Evolutionary conservation across 2,113 vertebrate species (phyloP).

Genomic region (Amblyornis subalaris): DNA sequence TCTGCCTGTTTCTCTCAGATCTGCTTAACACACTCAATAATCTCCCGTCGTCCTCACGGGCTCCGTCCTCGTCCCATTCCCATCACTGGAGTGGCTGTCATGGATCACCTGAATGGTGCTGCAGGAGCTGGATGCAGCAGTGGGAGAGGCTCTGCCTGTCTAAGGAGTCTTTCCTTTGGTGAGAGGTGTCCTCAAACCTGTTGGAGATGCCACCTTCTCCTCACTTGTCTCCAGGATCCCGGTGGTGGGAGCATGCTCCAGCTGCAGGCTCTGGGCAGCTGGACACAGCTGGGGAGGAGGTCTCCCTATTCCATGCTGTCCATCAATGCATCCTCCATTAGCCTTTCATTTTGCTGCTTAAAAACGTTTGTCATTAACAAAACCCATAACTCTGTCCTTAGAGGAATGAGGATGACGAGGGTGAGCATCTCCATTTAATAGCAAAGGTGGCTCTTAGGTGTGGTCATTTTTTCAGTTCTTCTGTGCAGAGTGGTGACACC

Average conservation of each 20-base stretch:
- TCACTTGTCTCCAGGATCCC: fast-evolving
- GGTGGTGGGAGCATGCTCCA: background rate
- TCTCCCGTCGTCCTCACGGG: fast-evolving
- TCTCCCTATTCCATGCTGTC: fast-evolving
- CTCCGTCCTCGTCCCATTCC: fast-evolving
- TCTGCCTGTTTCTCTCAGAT: background rate
- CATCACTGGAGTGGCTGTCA: fast-evolving
- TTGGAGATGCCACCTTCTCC: background rate
- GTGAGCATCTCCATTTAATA: background rate
- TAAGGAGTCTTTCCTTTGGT: background rate
- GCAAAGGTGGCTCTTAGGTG: background rate
- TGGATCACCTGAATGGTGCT: fast-evolving
- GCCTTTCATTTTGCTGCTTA: background rate
- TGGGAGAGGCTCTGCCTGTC: background rate
- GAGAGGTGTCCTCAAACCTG: background rate
- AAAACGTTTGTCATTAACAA: background rate
- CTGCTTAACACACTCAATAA: background rate
- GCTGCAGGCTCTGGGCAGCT: fast-evolving
- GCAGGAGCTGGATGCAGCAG: background rate
- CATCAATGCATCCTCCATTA: fast-evolving
- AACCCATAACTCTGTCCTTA: background rate
- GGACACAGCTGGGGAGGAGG: fast-evolving
- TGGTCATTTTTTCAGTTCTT: background rate
- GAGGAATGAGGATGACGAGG: background rate
- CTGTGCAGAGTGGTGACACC: background rate